Percentiles rank a stretch among this genome's conserved stretches.
These are phyloP conservation scores for Cyprinus carpio DNA, from an alignment of 2,113 vertebrate genomes.

Conservation along the genomic window DNA sequence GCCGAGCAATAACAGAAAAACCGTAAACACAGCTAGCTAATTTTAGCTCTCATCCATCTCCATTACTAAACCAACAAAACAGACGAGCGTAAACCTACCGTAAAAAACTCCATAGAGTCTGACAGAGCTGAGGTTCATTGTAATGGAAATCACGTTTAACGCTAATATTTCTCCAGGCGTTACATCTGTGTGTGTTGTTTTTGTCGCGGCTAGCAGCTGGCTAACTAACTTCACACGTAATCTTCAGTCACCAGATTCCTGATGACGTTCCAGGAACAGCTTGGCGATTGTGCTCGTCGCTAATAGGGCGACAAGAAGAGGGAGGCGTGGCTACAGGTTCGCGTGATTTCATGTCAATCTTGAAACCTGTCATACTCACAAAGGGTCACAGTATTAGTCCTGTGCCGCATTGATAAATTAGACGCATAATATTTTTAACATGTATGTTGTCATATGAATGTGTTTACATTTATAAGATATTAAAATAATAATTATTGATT, in stretches of 20 bases:
- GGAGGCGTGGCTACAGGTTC: conserved; percentile 15
- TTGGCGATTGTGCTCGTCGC: neutral
- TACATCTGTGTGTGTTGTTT: neutral
- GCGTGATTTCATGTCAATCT: conserved; percentile 21
- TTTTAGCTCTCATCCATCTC: conserved; percentile 14
- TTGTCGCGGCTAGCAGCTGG: conserved; percentile 58
- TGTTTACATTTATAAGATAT: neutral
- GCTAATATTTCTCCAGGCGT: neutral
- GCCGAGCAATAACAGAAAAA: neutral
- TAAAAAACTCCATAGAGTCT: neutral
- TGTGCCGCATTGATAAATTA: neutral
- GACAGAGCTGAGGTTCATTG: neutral
- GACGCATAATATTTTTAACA: neutral
- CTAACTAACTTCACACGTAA: conserved; percentile 67
- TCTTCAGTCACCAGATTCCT: conserved; percentile 61
- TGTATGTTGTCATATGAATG: neutral
- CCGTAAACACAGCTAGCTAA: conserved; percentile 22
- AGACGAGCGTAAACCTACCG: neutral
- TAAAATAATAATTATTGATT: neutral
- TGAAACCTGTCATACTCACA: conserved; percentile 4
- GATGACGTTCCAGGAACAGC: conserved; percentile 57
- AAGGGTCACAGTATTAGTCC: neutral
- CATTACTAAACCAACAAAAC: neutral
- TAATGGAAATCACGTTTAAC: neutral
- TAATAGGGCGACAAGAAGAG: conserved; percentile 34